A percentile compares a stretch with the other conserved stretches of the same genome.
These are phyloP conservation scores for Saccopteryx bilineata DNA, from an alignment of 2,113 vertebrate genomes.

Conservation along the genomic window DNA sequence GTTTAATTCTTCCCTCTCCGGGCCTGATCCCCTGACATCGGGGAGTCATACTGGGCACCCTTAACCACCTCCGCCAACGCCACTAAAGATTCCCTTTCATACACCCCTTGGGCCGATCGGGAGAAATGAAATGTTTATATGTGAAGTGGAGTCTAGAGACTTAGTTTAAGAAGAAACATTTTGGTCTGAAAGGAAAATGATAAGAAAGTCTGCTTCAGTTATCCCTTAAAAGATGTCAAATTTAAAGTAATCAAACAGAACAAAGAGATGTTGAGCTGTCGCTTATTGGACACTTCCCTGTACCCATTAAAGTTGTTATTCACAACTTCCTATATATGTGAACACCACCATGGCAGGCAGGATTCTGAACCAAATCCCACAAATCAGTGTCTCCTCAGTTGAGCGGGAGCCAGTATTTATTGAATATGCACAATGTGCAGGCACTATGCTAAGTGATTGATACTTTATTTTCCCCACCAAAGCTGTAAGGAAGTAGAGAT, in stretches of 20 bases:
- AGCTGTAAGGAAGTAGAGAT: not conserved
- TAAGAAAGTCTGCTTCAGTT: not conserved
- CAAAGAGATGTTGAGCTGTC: not conserved
- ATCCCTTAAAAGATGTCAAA: constrained; percentile 36
- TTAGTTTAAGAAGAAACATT: not conserved
- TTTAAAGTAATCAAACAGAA: not conserved
- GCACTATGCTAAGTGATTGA: not conserved
- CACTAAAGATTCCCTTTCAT: constrained; percentile 15
- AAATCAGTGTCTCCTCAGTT: not conserved
- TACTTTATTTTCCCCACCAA: not conserved
- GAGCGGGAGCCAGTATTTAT: not conserved
- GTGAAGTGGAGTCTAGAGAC: not conserved
- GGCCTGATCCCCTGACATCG: not conserved
- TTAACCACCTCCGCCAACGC: not conserved
- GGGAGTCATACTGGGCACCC: accelerated
- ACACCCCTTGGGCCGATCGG: not conserved
- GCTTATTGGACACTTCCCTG: not conserved
- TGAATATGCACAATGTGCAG: not conserved
- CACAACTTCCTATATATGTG: not conserved
- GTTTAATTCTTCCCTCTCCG: not conserved
- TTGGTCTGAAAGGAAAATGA: constrained; percentile 42
- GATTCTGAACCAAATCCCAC: not conserved
- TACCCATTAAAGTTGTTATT: constrained; percentile 21
- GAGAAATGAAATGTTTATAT: constrained; percentile 14
- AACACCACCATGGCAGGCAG: not conserved